Base-by-base conservation (phyloP, 2,113 vertebrate species). In the Elephantulus edwardii region DNA sequence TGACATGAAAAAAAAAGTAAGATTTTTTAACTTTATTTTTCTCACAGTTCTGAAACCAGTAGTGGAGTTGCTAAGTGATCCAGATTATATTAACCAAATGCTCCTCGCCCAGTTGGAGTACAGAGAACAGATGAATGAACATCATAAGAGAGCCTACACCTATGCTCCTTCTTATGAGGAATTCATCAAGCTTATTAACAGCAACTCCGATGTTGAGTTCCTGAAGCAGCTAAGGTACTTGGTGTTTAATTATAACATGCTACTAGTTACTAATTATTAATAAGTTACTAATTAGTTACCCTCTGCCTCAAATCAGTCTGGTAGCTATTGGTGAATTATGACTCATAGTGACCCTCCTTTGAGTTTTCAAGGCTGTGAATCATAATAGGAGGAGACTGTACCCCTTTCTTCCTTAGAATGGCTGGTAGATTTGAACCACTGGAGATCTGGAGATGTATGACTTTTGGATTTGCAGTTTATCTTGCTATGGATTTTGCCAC, bases 161-260 rank as follows among this genome's bases (percentile, higher is more conserved):
- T 99, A 99, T 44, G 98, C 99, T 80, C 98, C 99, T 95, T 99
- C 99, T 88, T 99, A 99, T 24, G 99, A 99, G 96, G 99, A 99
- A 94, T 99, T 99, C 97, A 98, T 99, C 98, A 99, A 99, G 95
- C 98, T 99, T 83, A 99, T 99, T 97, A 99, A 98, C 96, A 98
- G 98, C 97, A 99, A 98, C 95, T 97, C 98, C 0, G 99, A 99
- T 95, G 96, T 99, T 77, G 98, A 99, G 93, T 99, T 99, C 97
- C 98, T 99, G 97, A 99, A 99, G 97, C 99, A 99, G 92, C 98
- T 99, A 98, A 99, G 99, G 99, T 98, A 98, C 91, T 93, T 93
- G 81, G 70, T 52, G 3, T 95, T 96, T 71, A 24, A 22, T 88
- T 94, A 19, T 68, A 92, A 76, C 77, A 82, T 52, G 44, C 87